phyloP scores from a whole-genome alignment of 2,888 invertebrate species.

The Linyphia triangularis region DNA sequence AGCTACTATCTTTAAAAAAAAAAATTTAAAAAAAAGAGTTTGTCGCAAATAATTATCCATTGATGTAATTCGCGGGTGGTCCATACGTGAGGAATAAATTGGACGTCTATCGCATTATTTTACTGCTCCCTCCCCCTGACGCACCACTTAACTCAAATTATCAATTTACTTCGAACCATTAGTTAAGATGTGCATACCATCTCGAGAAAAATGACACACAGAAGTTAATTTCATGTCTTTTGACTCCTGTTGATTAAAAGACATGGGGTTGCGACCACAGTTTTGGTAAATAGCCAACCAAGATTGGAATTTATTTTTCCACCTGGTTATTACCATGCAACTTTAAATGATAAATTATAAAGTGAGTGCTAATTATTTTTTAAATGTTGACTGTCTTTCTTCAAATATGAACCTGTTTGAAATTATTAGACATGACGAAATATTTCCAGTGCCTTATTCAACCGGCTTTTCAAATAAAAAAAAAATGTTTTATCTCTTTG shows the following conservation, averaged over 20 bases:
- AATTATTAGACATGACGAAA: too few species aligned
- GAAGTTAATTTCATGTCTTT: background rate
- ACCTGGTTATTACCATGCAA: too few species aligned
- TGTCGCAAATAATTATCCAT: background rate
- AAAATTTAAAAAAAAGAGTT: background rate
- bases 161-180: constrained; percentile 45
- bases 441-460: too few species aligned
- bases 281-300: too few species aligned
- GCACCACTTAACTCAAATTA: constrained; percentile 21
- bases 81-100: background rate
- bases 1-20: background rate
- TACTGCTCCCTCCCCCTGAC: background rate
- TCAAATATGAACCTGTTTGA: too few species aligned
- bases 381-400: too few species aligned
- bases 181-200: constrained; percentile 1
- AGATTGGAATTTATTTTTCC: too few species aligned
- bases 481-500: too few species aligned
- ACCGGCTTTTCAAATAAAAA: too few species aligned
- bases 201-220: background rate
- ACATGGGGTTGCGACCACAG: too few species aligned
- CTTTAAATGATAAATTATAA: too few species aligned
- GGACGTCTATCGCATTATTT: background rate
- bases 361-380: too few species aligned
- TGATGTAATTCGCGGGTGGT: constrained; percentile 32
- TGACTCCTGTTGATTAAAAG: background rate